phyloP scores from a whole-genome alignment of 2,113 vertebrate species.

The Dendrocopos noguchii region DNA sequence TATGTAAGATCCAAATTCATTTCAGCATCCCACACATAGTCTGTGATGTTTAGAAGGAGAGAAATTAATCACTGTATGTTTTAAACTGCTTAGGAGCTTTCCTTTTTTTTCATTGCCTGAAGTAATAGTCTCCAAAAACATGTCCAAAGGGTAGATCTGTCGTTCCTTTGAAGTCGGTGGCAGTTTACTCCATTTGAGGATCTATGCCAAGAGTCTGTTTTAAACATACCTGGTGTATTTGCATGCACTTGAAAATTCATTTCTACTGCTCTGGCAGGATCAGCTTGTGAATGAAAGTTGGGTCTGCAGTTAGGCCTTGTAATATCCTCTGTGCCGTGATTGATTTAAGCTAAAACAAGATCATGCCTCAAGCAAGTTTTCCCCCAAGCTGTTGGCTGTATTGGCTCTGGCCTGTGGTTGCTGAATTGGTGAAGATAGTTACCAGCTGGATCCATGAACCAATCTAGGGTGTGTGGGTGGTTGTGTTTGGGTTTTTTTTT shows the following conservation, averaged over 20 bases:
- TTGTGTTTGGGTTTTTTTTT: neutral
- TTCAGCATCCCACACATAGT: slow-evolving; percentile 4
- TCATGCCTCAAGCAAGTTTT: neutral
- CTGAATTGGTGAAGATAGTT: neutral
- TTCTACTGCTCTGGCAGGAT: neutral
- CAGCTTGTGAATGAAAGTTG: neutral
- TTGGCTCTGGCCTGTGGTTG: neutral
- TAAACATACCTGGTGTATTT: slow-evolving; percentile 38
- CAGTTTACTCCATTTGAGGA: neutral
- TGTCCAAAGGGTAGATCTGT: neutral
- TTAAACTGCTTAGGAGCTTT: neutral
- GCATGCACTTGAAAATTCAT: slow-evolving; percentile 27
- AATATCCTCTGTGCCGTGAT: neutral
- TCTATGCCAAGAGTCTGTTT: neutral
- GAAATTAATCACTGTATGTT: neutral
- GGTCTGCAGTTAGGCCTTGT: neutral
- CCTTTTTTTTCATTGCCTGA: slow-evolving; percentile 41
- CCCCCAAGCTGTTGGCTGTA: neutral
- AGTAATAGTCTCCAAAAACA: slow-evolving; percentile 12
- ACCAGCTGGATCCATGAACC: neutral
- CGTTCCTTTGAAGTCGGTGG: slow-evolving; percentile 31
- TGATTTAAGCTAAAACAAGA: neutral
- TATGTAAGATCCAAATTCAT: neutral
- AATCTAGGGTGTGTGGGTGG: neutral
- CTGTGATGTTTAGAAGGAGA: slow-evolving; percentile 28